Percentiles rank a stretch among this genome's conserved stretches.
Conservation (phyloP, 2,797 vertebrate species). For the Periparus ater region DNA sequence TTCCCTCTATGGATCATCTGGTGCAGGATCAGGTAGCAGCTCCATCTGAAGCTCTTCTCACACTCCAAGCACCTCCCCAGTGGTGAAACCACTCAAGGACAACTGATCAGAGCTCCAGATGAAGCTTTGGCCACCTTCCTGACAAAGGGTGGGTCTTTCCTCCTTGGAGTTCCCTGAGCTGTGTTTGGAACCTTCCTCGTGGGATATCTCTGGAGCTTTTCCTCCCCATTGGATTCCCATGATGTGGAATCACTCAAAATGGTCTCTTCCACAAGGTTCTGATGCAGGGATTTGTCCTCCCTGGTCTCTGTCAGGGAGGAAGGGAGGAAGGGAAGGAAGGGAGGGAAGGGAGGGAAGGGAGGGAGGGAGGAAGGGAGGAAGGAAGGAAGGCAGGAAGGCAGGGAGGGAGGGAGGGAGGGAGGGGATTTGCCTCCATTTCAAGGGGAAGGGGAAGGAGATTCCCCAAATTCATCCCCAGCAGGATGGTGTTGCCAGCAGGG, state of each 20-base stretch:
- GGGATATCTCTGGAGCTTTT: not conserved
- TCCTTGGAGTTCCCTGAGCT: not conserved
- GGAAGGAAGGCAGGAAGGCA: too few relatives aligned
- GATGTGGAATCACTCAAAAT: not conserved
- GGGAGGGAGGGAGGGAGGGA: not conserved
- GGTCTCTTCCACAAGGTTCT: not conserved
- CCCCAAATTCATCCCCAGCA: not conserved
- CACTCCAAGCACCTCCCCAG: not conserved
- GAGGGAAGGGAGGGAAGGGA: too few relatives aligned
- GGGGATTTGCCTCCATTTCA: not conserved
- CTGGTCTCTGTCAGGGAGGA: not conserved
- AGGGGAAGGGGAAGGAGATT: not conserved
- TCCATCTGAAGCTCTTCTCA: not conserved
- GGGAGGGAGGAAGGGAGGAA: too few relatives aligned
- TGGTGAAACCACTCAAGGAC: not conserved
- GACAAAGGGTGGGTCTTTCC: not conserved
- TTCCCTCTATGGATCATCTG: not conserved
- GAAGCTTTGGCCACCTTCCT: not conserved
- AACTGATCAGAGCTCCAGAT: not conserved
- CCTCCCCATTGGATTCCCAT: not conserved
- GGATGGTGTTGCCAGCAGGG: accelerated
- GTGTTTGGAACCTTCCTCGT: not conserved
- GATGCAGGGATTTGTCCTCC: not conserved
- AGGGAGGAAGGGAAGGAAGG: too few relatives aligned
- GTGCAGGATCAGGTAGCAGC: not conserved